Evolutionary conservation across 2,113 vertebrate species (phyloP), one percentile per base, ranked within the genome.

Genomic region (Callaeas wilsoni): DNA sequence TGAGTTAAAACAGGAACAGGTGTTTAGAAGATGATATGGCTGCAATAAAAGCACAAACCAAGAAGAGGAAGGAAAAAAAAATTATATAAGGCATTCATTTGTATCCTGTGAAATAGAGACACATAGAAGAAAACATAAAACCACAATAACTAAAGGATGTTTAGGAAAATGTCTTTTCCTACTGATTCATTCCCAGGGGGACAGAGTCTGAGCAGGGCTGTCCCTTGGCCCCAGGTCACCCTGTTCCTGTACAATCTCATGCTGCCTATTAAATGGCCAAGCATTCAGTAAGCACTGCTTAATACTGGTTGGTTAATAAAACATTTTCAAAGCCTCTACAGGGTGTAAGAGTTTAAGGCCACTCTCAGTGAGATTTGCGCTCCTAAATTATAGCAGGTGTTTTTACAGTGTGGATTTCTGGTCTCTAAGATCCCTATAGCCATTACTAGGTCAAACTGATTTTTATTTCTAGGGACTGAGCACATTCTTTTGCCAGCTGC

Each of bases 1-100:
- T 42, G 85, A 93, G 83, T 93, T 86, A 80, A 88, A 85, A 76
- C 15, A n/a, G 68, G 33, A 96, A 74, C 94, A 93, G 94, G 92
- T 95, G 94, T 90, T 88, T 81, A 64, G 83, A 93, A 84, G 80
- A 81, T 32, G 76, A 93, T 92, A 94, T 2, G 30, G 56, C 64
- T 77, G 68, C 57, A 93, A 95, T 81, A 90, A 95, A 93, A 89
- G 30, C 4, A 4, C 55, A 80, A 88, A 94, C 27, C n/a, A 53
- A 83, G 85, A 93, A 63, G 64, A 85, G 8, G 70, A 92, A 80
- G 64, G 44, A 6, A 35, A 70, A 65, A 93, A 85, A 65, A 71
- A 84, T 32, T 60, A 62, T 41, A 62, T 21, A 56, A 37, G 29
- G 46, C 53, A 88, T 83, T 88, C 19, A 42, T 55, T 88, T 65